Conservation (phyloP, 1,140 invertebrate species). For the Drosophila azteca region DNA sequence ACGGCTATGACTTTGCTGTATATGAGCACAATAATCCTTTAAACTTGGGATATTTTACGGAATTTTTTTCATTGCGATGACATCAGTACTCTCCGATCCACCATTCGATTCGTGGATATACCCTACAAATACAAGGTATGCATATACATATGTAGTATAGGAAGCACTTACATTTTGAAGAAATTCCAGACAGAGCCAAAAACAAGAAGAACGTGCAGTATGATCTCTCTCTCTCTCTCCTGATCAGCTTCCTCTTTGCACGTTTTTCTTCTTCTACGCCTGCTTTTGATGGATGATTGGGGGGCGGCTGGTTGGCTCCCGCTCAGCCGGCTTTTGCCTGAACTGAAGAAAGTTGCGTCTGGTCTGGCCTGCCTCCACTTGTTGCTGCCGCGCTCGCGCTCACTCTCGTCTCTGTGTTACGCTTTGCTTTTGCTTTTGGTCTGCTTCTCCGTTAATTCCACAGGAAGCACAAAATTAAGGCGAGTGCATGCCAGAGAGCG, state of each 20-base stretch:
- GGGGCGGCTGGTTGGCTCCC: neutral
- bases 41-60: no score
- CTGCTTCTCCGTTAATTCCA: constrained; percentile 40
- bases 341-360: constrained; percentile 52
- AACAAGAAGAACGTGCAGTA: constrained; percentile 11
- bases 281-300: no score
- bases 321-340: constrained; percentile 66
- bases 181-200: constrained; percentile 32
- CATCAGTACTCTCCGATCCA: no score
- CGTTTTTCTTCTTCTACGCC: no score
- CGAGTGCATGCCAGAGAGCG: constrained; percentile 62
- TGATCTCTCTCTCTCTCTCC: constrained; percentile 5
- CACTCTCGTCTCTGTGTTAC: constrained; percentile 28
- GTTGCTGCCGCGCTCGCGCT: constrained; percentile 53
- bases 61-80: no score
- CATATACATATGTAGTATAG: no score
- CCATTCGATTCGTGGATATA: no score
- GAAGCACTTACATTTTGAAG: constrained; percentile 41
- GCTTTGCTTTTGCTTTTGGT: constrained; percentile 21
- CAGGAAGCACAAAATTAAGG: constrained; percentile 77
- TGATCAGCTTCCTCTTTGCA: no score
- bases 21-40: no score
- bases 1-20: no score
- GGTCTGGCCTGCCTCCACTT: constrained; percentile 58
- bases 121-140: no score